Percentiles rank a stretch among this genome's conserved stretches.
phyloP scores from a whole-genome alignment of 2,797 vertebrate genomes.

The Rhynchonycteris naso region DNA sequence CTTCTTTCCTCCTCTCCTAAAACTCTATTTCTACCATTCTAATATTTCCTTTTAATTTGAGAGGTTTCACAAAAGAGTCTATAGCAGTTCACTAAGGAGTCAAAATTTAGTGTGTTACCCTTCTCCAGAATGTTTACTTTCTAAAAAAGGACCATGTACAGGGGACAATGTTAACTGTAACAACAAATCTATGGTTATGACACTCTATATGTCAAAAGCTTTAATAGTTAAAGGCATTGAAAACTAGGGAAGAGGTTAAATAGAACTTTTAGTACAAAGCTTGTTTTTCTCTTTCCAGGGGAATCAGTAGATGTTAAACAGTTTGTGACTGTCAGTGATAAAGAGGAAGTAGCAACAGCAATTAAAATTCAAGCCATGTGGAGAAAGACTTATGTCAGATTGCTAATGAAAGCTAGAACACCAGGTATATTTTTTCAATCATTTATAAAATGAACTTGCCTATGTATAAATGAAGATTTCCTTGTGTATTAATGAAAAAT shows the following conservation, averaged over 20 bases:
- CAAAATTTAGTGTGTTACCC: neutral
- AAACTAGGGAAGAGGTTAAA: neutral
- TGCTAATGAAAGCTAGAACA: conserved; percentile 86
- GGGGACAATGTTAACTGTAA: neutral
- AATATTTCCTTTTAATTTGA: neutral
- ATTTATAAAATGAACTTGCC: neutral
- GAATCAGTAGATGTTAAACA: conserved; percentile 64
- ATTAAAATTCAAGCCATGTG: conserved; percentile 89
- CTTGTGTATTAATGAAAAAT: neutral
- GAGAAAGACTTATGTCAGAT: conserved; percentile 85
- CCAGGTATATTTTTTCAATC: conserved; percentile 85
- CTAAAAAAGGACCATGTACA: neutral
- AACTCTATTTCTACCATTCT: neutral
- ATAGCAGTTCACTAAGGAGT: neutral
- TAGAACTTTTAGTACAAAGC: neutral
- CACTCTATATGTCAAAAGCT: neutral
- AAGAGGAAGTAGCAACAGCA: conserved; percentile 86
- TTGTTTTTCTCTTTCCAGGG: conserved; percentile 62
- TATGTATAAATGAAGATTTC: neutral
- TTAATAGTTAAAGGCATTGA: neutral
- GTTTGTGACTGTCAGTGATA: conserved; percentile 77
- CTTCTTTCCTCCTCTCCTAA: neutral
- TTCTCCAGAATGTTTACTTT: neutral
- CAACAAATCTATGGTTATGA: neutral
- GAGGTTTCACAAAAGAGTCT: neutral